Base-by-base conservation (phyloP, 2,797 vertebrate species). In the Sorex maritimensis region DNA sequence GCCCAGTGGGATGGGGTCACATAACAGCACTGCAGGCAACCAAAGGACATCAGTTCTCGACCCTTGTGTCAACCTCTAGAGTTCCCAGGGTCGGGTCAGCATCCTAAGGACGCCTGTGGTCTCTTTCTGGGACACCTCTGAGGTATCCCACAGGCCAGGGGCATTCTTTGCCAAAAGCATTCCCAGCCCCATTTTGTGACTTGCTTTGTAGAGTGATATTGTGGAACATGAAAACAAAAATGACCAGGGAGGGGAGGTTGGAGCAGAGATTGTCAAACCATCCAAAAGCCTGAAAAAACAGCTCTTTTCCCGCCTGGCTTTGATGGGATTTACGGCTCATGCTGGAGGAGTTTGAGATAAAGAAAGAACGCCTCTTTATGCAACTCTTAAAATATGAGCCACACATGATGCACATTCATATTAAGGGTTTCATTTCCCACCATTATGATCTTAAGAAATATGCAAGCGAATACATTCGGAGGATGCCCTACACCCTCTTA, bases 21-120 rank as follows among this genome's bases (percentile, higher is more conserved):
- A 90, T 85, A 95, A 96, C 95, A 95, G 91, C 93, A 81, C 96
- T 61, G 92, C 95, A 94, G 97, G 97, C 96, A 94, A 81, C 93
- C 72, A 73, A 55, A 81, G 92, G 97, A 96, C 97, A 95, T 95
- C 4, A 34, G 85, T 94, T 95, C 95, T 87, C 91, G 91, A 96
- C 95, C 97, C 92, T 94, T 80, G 86, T 95, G 96, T 95, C 97
- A 96, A 95, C 94, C 95, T 81, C 68, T 61, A 30, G 68, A 91
- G 95, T 96, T 97, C 96, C 94, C 97, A 97, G 97, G 97, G 96
- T 96, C 96, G 46, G 95, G 95, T 95, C 94, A 95, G 89, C 95
- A 90, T 90, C 96, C 96, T 81, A 69, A 81, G 84, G 93, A 95
- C 4, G 89, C 93, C 97, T 95, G 79, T 89, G 91, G 91, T 92